Conservation (phyloP, 2,113 vertebrate genomes). For the Sebastes schlegelii region DNA sequence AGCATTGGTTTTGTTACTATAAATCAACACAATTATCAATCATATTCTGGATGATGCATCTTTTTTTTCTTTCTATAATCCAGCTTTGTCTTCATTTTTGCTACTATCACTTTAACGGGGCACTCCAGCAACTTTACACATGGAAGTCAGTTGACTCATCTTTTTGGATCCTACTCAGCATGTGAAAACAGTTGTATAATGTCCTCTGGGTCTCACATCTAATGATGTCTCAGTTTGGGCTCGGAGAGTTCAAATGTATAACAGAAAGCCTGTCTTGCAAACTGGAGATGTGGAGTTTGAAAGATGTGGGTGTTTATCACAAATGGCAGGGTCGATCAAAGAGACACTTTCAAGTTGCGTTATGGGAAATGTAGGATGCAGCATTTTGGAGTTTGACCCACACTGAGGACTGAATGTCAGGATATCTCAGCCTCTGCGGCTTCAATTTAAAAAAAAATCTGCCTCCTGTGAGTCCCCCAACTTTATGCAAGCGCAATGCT, state of each 20-base stretch:
- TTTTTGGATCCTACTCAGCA: neutral
- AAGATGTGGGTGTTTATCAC: neutral
- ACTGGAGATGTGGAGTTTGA: constrained; percentile 2
- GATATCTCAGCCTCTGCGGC: neutral
- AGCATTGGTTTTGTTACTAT: neutral
- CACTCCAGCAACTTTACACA: neutral
- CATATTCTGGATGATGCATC: neutral
- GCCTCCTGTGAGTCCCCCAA: neutral
- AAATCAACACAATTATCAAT: neutral
- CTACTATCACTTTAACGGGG: neutral
- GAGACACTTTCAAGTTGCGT: neutral
- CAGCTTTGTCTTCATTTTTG: constrained; percentile 6
- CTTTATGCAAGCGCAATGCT: neutral
- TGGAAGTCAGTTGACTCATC: neutral
- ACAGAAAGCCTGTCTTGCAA: neutral
- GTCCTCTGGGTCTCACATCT: neutral
- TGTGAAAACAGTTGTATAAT: neutral
- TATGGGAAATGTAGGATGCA: constrained; percentile 6
- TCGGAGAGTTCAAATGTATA: neutral
- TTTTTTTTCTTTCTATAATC: neutral
- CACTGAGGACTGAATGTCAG: neutral
- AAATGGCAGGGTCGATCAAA: neutral
- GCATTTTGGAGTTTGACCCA: neutral
- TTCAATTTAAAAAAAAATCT: neutral
- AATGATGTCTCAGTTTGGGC: neutral